Percentiles rank a stretch among this genome's conserved stretches.
Conservation (phyloP, 1,140 invertebrate species). For the Thereuonema tuberculata region DNA sequence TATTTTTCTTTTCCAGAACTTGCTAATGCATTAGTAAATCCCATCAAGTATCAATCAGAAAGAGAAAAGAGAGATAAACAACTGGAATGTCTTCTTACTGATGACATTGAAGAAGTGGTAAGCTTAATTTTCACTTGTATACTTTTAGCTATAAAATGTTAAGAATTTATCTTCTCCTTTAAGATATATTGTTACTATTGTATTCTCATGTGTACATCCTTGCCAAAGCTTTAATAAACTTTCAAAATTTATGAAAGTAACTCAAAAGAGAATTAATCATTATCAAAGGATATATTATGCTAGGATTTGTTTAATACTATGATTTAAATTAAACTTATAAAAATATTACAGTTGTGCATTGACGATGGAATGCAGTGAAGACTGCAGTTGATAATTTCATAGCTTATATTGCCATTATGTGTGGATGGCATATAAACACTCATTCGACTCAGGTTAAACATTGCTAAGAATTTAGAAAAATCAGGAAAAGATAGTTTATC, state of each 20-base stretch:
- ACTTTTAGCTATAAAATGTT: no score
- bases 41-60: conserved; percentile 91
- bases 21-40: conserved; percentile 92
- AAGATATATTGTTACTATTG: background rate
- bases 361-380: no score
- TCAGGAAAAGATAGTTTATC: no score
- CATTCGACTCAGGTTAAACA: no score
- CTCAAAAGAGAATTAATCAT: background rate
- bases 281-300: background rate
- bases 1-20: conserved; percentile 44
- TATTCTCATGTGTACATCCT: background rate
- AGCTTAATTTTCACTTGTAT: background rate
- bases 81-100: conserved; percentile 73
- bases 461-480: no score
- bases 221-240: background rate
- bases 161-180: no score
- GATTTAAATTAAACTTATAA: no score
- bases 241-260: background rate
- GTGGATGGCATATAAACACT: no score
- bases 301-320: no score
- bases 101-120: conserved; percentile 44
- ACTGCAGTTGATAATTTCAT: no score
- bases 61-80: conserved; percentile 82
- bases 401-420: no score
- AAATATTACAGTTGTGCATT: no score